Evolutionary conservation across 2,888 invertebrate genomes (phyloP), one percentile per base, ranked within the genome.

Genomic region (Lysandra coridon): DNA sequence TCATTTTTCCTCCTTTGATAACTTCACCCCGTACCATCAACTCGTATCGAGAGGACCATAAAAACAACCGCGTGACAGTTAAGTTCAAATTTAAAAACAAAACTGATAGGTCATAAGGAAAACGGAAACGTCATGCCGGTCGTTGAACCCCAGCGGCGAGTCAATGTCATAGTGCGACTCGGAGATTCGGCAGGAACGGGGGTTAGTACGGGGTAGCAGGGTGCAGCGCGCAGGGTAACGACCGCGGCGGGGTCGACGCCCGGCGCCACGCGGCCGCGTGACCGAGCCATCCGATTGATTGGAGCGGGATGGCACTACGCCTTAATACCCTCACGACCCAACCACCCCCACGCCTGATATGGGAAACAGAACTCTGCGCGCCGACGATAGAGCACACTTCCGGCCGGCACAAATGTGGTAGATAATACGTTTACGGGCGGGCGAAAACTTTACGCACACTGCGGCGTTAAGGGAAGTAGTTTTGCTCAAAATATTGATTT

Each of bases 401-500:
- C 79, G 87, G 85, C 86, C 85, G 86, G 44, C 33, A 79, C 75
- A 69, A 82, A 80, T 80, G 81, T 80, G 79, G 82, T 73, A 62
- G 84, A 86, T 90, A 83, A 82, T 86, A 82, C 88, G 84, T 89
- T 90, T 79, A 84, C 81, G 80, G 83, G 81, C 82, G 82, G 60
- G 79, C 79, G 80, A 80, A 83, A 85, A 86, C 86, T 84, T 85
- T 82, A 89, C 89, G 86, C 93, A 93, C 93, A 93, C 93, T 89
- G 82, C 83, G 84, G 85, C 85, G 87, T 84, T 90, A 88, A 90
- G 92, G 94, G 94, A 94, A 93, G 93, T 91, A 92, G 92, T 93
- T 94, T 93, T 93, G 94, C 93, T 94, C 92, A 93, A 93, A 94
- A 94, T 94, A 94, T 94, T 94, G 94, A 94, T 94, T 94, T 94